A percentile compares a stretch with the other conserved stretches of the same genome.
Conservation (phyloP, 1,140 invertebrate genomes). For the Muscidifurax raptorellus region DNA sequence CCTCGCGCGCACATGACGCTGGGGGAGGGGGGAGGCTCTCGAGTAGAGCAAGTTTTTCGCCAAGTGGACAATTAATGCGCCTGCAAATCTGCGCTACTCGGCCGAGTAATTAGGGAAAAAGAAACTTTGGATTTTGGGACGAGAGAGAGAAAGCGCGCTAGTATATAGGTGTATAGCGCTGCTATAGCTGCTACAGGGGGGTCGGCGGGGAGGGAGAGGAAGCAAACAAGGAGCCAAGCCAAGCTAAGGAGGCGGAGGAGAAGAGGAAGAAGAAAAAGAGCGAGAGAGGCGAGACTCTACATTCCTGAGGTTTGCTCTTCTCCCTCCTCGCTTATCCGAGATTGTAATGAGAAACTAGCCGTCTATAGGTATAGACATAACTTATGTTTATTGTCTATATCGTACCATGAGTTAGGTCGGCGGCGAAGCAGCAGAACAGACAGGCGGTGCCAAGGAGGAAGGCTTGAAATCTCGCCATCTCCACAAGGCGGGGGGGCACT, state of each 20-base stretch:
- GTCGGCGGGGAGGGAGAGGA: not conserved
- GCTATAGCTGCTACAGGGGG: not conserved
- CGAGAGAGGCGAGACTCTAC: constrained; percentile 52
- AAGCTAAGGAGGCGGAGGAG: not conserved
- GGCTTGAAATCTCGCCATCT: not conserved
- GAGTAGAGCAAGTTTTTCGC: not conserved
- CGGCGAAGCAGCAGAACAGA: not conserved
- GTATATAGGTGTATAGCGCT: not conserved
- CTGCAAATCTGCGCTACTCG: not conserved
- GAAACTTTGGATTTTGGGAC: not conserved
- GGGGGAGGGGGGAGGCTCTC: not conserved
- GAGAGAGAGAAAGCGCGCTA: not conserved
- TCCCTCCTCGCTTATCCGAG: not conserved
- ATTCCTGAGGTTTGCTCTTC: constrained; percentile 60
- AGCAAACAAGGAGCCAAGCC: not conserved
- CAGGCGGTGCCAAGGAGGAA: not conserved
- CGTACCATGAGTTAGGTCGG: not conserved
- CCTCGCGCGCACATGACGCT: not conserved
- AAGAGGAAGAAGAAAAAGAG: not conserved
- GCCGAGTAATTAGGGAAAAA: not conserved
- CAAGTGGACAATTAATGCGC: not conserved
- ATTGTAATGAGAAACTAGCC: not conserved
- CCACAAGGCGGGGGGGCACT: not conserved
- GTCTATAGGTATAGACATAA: not conserved
- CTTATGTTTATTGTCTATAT: not conserved